A percentile compares a stretch with the other conserved stretches of the same genome.
Evolutionary conservation across 2,888 invertebrate genomes (phyloP).

Genomic region (Patella ulyssiponensis): DNA sequence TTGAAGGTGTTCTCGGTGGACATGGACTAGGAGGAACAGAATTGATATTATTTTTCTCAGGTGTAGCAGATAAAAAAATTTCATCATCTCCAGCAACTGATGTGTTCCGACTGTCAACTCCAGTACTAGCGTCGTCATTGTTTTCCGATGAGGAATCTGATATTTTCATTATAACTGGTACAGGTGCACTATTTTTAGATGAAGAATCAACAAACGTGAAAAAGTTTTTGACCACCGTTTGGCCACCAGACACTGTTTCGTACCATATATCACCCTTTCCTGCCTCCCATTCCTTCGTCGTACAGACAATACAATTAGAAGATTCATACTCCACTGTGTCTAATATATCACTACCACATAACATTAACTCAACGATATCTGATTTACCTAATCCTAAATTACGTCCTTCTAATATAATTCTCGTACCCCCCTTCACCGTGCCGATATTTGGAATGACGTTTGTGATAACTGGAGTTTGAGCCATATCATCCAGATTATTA

Average conservation of each 20-base stretch:
- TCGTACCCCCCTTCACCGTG: conserved; percentile 60
- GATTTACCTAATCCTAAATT: conserved; percentile 64
- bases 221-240: conserved; percentile 54
- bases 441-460: conserved; percentile 62
- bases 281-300: conserved; percentile 61
- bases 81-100: conserved; percentile 33
- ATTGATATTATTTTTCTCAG: not conserved
- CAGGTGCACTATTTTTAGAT: conserved; percentile 21
- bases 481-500: conserved; percentile 49
- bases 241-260: conserved; percentile 68
- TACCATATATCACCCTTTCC: conserved; percentile 63
- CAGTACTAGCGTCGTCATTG: not conserved
- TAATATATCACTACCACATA: conserved; percentile 67
- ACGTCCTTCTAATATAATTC: conserved; percentile 62
- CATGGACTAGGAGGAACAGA: conserved; percentile 12
- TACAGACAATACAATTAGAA: conserved; percentile 56
- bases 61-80: not conserved
- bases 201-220: conserved; percentile 54
- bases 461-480: conserved; percentile 59
- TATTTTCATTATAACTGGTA: not conserved
- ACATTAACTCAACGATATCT: conserved; percentile 63
- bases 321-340: conserved; percentile 65
- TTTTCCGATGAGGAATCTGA: conserved; percentile 6
- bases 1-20: conserved; percentile 14
- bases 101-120: conserved; percentile 31